A percentile compares a stretch with the other conserved stretches of the same genome.
These are phyloP conservation scores for Excalfactoria chinensis DNA, from an alignment of 2,113 vertebrate species.

Conservation along the genomic window DNA sequence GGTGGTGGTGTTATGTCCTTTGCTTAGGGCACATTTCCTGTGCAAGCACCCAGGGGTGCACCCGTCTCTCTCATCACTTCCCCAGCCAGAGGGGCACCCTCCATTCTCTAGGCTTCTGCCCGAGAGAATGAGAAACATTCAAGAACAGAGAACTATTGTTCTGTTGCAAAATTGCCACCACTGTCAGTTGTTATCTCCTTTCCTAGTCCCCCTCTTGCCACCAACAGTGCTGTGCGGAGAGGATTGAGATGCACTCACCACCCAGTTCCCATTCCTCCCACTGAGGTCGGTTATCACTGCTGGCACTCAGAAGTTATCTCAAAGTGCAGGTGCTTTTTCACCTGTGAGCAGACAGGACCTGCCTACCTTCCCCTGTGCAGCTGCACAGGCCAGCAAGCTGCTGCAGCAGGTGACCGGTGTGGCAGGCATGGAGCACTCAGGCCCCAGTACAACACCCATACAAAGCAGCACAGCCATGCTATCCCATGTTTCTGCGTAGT, in stretches of 20 bases:
- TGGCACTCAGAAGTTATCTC: neutral
- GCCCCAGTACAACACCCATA: neutral
- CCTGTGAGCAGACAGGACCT: neutral
- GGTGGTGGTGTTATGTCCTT: neutral
- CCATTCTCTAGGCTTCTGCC: neutral
- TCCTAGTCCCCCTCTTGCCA: accelerated
- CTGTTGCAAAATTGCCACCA: neutral
- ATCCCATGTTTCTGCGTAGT: neutral
- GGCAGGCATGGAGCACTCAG: neutral
- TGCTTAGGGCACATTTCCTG: neutral
- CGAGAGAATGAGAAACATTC: neutral
- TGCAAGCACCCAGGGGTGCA: neutral
- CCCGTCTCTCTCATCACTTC: neutral
- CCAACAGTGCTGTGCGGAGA: neutral
- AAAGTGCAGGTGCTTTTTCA: neutral
- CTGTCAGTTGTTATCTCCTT: neutral
- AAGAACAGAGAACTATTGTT: neutral
- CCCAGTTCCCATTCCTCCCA: neutral
- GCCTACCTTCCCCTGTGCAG: neutral
- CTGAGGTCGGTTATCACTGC: neutral
- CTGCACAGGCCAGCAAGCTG: neutral
- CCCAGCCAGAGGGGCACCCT: neutral
- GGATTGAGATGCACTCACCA: neutral
- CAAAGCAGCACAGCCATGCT: neutral
- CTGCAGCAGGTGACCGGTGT: neutral